Percentiles rank a stretch among this genome's conserved stretches.
Evolutionary conservation across 2,113 vertebrate species (phyloP).

Genomic region (Enhydra lutris): DNA sequence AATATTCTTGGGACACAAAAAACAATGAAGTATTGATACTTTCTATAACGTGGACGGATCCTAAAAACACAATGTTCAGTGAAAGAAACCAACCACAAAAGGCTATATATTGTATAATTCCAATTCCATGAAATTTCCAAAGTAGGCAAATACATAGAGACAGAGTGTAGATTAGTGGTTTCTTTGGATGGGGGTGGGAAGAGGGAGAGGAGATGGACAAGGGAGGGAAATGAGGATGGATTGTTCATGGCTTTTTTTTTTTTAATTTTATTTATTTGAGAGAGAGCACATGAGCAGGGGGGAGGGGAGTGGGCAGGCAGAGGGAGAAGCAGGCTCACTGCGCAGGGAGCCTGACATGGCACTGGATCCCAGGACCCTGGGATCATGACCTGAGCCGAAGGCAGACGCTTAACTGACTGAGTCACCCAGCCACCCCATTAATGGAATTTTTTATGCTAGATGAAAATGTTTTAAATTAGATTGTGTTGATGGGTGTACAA

Average conservation of each 20-base stretch:
- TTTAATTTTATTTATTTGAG: neutral
- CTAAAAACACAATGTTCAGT: neutral
- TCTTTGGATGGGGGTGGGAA: neutral
- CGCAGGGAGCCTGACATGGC: no score
- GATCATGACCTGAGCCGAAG: neutral
- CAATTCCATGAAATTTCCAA: neutral
- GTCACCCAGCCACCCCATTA: neutral
- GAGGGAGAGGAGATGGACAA: no score
- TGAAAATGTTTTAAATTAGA: neutral
- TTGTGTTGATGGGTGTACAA: neutral
- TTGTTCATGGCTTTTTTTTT: neutral
- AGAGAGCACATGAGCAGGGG: neutral
- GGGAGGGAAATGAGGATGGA: neutral
- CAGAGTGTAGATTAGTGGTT: neutral
- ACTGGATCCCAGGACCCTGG: neutral
- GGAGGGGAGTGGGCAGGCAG: neutral
- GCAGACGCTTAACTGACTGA: neutral
- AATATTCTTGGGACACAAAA: neutral
- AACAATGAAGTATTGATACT: neutral
- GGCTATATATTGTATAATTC: neutral
- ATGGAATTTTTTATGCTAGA: neutral
- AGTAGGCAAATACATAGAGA: neutral
- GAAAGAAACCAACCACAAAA: neutral
- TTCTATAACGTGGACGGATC: neutral
- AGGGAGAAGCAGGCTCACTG: neutral